These are phyloP conservation scores for Psococerastis gibbosa DNA, from an alignment of 2,888 invertebrate genomes.

Conservation along the genomic window DNA sequence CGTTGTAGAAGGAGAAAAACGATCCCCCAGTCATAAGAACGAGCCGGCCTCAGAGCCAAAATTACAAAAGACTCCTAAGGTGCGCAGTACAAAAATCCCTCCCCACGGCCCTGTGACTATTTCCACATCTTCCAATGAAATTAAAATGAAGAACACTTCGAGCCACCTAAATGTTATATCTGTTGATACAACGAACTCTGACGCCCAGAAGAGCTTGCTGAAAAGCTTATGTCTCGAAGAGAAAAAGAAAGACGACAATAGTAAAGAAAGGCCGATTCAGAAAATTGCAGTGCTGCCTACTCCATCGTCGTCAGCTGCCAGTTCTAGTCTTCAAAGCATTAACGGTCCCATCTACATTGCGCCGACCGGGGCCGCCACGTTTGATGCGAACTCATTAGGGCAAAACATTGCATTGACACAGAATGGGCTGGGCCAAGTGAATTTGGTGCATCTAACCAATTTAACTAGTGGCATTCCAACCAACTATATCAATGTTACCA, in stretches of 20 bases:
- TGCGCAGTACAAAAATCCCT: no score
- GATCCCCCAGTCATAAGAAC: no score
- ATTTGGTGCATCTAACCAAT: constrained; percentile 1
- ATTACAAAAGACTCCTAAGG: no score
- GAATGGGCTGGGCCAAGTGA: constrained; percentile 3
- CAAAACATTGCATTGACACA: background rate
- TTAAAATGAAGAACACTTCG: background rate
- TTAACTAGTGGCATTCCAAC: constrained; percentile 6
- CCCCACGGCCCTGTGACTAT: no score
- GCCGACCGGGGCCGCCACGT: no score
- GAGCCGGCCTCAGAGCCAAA: no score
- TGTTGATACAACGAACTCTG: constrained; percentile 1
- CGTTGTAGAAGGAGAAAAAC: no score
- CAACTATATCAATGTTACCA: constrained; percentile 1
- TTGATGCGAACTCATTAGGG: background rate
- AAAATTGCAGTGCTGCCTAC: background rate
- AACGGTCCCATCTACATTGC: no score
- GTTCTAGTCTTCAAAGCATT: background rate
- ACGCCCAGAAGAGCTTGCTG: constrained; percentile 6
- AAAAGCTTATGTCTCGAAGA: constrained; percentile 6
- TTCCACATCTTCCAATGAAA: no score
- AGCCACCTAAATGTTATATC: background rate
- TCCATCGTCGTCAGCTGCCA: background rate
- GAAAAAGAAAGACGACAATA: background rate
- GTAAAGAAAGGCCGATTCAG: background rate